phyloP scores from a whole-genome alignment of 2,888 invertebrate species.

The Hylaea fasciaria region DNA sequence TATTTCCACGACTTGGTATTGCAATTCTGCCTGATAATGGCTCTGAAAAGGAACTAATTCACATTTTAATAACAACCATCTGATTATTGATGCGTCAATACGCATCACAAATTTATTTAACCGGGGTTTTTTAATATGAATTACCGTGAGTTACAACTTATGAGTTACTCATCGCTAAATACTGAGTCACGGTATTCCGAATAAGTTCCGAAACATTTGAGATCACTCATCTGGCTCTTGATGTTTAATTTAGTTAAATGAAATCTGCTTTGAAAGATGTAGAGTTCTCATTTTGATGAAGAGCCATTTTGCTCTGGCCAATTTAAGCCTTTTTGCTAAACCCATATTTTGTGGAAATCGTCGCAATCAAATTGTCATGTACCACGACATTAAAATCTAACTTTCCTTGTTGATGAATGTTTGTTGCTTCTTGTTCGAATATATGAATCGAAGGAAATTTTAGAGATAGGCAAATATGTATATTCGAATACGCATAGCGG shows the following conservation, averaged over 20 bases:
- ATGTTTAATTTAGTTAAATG: not conserved
- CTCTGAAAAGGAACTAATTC: conserved; percentile 33
- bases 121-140: not conserved
- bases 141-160: not conserved
- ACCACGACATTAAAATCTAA: too few relatives aligned
- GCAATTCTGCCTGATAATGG: conserved; percentile 36
- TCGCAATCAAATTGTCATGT: too few relatives aligned
- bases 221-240: not conserved
- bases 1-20: not conserved
- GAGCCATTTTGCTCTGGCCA: not conserved
- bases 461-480: too few relatives aligned
- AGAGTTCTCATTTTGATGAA: conserved; percentile 1
- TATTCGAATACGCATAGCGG: too few relatives aligned
- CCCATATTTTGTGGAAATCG: too few relatives aligned
- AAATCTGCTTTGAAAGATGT: not conserved
- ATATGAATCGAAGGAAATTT: too few relatives aligned
- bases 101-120: not conserved
- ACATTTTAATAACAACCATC: conserved; percentile 20
- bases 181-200: not conserved
- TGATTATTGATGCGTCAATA: not conserved
- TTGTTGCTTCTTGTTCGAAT: too few relatives aligned
- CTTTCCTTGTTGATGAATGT: too few relatives aligned
- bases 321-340: not conserved
- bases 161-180: not conserved
- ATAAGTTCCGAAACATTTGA: not conserved